Evolutionary conservation across 2,888 invertebrate species (phyloP).

Genomic region (Leistus spinibarbis): DNA sequence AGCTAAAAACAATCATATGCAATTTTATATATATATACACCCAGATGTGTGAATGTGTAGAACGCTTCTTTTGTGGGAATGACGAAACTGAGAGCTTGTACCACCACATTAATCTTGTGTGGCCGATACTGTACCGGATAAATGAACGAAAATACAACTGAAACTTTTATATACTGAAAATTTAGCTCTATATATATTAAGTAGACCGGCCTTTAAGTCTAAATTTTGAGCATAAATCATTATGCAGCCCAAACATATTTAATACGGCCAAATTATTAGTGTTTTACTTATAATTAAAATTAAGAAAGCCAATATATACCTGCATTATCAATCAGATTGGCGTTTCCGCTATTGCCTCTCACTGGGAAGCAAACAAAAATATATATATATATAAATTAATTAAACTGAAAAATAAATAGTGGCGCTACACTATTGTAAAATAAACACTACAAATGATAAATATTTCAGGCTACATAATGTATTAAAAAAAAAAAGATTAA

Average conservation of each 20-base stretch:
- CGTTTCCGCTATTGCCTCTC: slow-evolving; percentile 59
- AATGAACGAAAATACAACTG: no score
- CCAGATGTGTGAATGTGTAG: no score
- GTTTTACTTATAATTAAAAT: slow-evolving; percentile 1
- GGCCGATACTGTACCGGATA: no score
- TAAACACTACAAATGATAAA: slow-evolving; percentile 1
- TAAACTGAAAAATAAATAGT: neutral
- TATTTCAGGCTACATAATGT: slow-evolving; percentile 41
- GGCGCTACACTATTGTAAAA: neutral
- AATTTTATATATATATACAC: no score
- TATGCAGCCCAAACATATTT: slow-evolving; percentile 36
- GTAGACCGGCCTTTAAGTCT: no score
- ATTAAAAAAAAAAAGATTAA: slow-evolving; percentile 27
- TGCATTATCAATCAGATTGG: slow-evolving; percentile 64
- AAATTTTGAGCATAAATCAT: slow-evolving; percentile 7
- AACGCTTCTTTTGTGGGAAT: no score
- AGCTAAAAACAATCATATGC: no score
- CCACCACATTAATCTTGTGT: no score
- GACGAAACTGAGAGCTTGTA: no score
- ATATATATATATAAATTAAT: slow-evolving; percentile 21
- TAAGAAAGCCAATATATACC: slow-evolving; percentile 57
- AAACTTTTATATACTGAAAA: neutral
- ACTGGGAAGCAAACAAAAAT: slow-evolving; percentile 53
- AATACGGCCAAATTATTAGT: slow-evolving; percentile 4
- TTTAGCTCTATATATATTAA: neutral